Evolutionary conservation across 2,888 invertebrate species (phyloP).

Genomic region (Bellardia pandia): DNA sequence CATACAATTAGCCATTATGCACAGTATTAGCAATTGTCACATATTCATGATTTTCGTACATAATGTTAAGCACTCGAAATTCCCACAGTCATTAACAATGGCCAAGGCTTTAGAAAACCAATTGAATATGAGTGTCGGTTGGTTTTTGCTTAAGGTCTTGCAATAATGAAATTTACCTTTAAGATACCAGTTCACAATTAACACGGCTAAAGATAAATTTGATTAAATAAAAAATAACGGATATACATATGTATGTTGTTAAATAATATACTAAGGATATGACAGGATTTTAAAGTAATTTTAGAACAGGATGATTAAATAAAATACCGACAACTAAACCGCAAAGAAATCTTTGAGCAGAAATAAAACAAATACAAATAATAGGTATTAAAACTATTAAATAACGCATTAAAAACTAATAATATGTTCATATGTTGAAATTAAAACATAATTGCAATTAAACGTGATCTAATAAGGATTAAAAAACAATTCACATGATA

Average conservation of each 20-base stretch:
- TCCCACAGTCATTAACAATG: slow-evolving; percentile 70
- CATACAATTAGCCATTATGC: slow-evolving; percentile 20
- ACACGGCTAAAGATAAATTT: background rate
- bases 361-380: slow-evolving; percentile 11
- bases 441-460: slow-evolving; percentile 45
- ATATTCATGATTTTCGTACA: background rate
- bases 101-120: slow-evolving; percentile 41
- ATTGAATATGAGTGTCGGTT: background rate
- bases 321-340: slow-evolving; percentile 10
- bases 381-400: background rate
- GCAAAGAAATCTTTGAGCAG: slow-evolving; percentile 31
- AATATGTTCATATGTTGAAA: background rate
- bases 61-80: slow-evolving; percentile 46
- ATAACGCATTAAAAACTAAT: slow-evolving; percentile 63
- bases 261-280: slow-evolving; percentile 1
- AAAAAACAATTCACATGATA: slow-evolving; percentile 51
- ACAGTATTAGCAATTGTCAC: slow-evolving; percentile 25
- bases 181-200: background rate
- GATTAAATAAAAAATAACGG: slow-evolving; percentile 9
- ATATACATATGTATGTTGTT: background rate
- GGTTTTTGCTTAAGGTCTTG: slow-evolving; percentile 6
- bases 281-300: slow-evolving; percentile 43
- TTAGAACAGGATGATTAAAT: slow-evolving; percentile 13
- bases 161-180: background rate
- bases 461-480: slow-evolving; percentile 64